Base-by-base conservation (phyloP, 2,888 invertebrate genomes). In the Alviniconcha strummeri region DNA sequence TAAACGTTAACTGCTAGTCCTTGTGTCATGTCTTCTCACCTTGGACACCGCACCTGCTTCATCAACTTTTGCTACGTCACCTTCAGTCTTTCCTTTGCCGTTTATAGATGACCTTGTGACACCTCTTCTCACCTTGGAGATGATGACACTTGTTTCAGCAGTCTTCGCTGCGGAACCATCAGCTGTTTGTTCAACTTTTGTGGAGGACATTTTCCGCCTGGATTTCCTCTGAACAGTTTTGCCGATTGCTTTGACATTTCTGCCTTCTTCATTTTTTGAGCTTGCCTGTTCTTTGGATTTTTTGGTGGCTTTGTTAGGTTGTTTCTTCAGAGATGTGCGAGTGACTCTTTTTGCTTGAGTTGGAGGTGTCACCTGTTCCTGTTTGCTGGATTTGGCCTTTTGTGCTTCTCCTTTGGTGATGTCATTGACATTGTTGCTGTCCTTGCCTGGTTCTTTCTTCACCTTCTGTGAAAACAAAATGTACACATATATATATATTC, bases 261-360 rank as follows among this genome's bases (percentile, higher is more conserved):
- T 13, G 36, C 36, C 5, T 13, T 4, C 15, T n/a, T 54, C 36
- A 7, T 60, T 78, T 78, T 64, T 78, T 4, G 17, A 8, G 36
- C 13, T 60, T 60, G 78, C 13, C 17, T 60, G 15, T 56, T 60
- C 64, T 52, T 78, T 64, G 5, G 36, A 64, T 19, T n/a, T 77
- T 13, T 60, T 15, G 60, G 60, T 15, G 1, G 78, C 52, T 19
- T 78, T 57, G 2, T 60, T 64, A n/a, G 5, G 36, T 3, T 36
- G 17, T 19, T 36, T 64, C 57, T 78, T n/a, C 52, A 78, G 17
- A 36, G 64, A 60, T 83, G 8, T 69, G 69, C 69, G 71, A 69
- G 67, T 83, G 6, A 67, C 71, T 76, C 67, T 82, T 82, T 67
- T 64, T 1, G 56, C 52, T 54, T 75, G 57, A n/a, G 9, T 67